Conservation (phyloP, 2,113 vertebrate species). For the Phaethornis superciliosus region DNA sequence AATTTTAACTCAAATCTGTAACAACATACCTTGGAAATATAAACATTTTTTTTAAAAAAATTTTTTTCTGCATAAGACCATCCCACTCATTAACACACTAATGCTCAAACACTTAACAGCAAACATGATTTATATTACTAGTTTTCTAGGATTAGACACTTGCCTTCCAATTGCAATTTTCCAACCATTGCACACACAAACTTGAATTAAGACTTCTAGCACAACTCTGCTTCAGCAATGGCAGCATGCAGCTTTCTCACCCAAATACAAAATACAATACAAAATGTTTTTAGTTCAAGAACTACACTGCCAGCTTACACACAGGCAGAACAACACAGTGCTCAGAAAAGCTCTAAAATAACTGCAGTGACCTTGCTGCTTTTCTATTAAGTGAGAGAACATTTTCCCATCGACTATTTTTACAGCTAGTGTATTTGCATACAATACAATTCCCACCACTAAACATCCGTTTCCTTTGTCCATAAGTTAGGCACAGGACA, state of each 20-base stretch:
- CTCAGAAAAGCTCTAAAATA: constrained; percentile 34
- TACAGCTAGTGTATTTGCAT: constrained; percentile 34
- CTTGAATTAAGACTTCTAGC: background rate
- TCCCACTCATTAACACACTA: background rate
- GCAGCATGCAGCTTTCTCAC: background rate
- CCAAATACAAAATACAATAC: background rate
- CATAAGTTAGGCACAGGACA: background rate
- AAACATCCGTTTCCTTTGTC: constrained; percentile 56
- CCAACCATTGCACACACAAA: background rate
- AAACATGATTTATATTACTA: background rate
- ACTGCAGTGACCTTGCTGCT: constrained; percentile 26
- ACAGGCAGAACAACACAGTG: background rate
- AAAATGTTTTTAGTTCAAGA: background rate
- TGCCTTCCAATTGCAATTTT: background rate
- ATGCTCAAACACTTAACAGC: background rate
- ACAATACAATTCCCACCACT: constrained; percentile 41
- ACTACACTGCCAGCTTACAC: background rate
- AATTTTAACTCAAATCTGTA: background rate
- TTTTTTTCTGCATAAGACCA: background rate
- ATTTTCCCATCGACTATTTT: constrained; percentile 58
- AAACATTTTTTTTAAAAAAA: background rate
- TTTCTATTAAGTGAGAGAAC: constrained; percentile 21
- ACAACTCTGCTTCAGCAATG: background rate
- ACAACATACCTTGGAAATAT: background rate
- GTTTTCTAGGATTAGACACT: background rate